phyloP scores from a whole-genome alignment of 2,888 invertebrate genomes.

The Tillus elongatus region DNA sequence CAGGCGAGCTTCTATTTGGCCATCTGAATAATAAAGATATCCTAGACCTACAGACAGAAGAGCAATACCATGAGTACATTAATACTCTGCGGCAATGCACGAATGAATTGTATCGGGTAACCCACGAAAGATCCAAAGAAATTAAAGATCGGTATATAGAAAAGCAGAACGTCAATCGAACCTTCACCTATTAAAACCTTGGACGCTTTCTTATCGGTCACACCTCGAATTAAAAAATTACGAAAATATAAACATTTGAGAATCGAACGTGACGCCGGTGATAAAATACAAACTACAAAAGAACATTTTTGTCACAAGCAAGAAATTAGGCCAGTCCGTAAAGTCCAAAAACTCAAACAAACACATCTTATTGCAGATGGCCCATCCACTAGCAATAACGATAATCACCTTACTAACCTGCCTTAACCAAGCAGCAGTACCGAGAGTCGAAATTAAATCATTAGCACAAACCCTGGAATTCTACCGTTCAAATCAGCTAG shows the following conservation, averaged over 20 bases:
- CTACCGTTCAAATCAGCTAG: too few relatives aligned
- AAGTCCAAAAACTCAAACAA: not conserved
- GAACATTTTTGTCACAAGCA: constrained; percentile 1
- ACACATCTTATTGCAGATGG: too few relatives aligned
- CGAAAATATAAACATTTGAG: not conserved
- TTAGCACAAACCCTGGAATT: too few relatives aligned
- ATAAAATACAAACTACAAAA: not conserved
- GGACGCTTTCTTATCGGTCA: not conserved
- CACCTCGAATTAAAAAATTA: not conserved
- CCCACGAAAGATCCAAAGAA: constrained; percentile 1
- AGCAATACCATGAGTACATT: not conserved
- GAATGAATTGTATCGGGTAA: not conserved
- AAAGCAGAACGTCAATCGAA: not conserved
- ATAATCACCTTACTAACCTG: too few relatives aligned
- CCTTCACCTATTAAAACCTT: not conserved
- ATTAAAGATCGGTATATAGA: not conserved
- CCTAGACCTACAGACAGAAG: not conserved
- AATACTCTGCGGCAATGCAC: not conserved
- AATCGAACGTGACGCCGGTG: not conserved
- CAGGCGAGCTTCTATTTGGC: not conserved
- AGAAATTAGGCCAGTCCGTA: not conserved
- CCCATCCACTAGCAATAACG: too few relatives aligned
- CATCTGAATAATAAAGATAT: constrained; percentile 3
- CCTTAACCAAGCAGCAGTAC: too few relatives aligned
- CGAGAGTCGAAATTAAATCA: too few relatives aligned